A percentile compares a stretch with the other conserved stretches of the same genome.
Evolutionary conservation across 2,797 vertebrate species (phyloP).

Genomic region (Ctenopoma multispine): DNA sequence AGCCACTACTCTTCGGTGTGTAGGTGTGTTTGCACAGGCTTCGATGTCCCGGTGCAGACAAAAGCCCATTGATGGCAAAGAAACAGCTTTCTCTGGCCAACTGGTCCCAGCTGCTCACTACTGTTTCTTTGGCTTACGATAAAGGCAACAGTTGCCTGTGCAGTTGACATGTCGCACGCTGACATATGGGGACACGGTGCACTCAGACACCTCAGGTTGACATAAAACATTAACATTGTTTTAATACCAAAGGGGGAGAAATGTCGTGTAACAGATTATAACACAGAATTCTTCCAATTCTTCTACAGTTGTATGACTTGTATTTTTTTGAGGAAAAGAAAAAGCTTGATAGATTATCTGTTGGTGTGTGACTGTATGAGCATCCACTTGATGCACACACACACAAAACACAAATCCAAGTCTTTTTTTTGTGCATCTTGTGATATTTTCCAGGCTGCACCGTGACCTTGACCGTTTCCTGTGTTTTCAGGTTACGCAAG

Average conservation of each 20-base stretch:
- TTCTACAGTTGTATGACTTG: not conserved
- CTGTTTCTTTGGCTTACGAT: slow-evolving; percentile 55
- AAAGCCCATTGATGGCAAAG: slow-evolving; percentile 73
- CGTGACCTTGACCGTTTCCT: slow-evolving; percentile 7
- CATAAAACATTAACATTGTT: slow-evolving; percentile 1
- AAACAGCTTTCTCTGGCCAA: slow-evolving; percentile 63
- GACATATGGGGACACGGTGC: not conserved
- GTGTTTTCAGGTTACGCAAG: slow-evolving; percentile 89
- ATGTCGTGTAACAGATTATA: not conserved
- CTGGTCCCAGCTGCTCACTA: slow-evolving; percentile 74
- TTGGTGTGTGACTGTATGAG: slow-evolving; percentile 6
- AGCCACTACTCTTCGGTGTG: slow-evolving; percentile 38
- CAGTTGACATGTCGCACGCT: slow-evolving; percentile 49
- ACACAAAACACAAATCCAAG: not conserved
- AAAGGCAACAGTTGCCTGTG: slow-evolving; percentile 68
- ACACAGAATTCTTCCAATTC: not conserved
- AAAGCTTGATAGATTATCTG: not conserved
- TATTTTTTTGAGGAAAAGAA: not conserved
- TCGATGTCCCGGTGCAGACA: slow-evolving; percentile 62
- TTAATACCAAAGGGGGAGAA: not conserved
- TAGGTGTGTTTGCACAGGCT: slow-evolving; percentile 62
- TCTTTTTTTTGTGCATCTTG: slow-evolving; percentile 15
- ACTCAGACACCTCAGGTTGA: slow-evolving; percentile 7
- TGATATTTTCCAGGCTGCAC: not conserved
- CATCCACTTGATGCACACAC: not conserved